Conservation (phyloP, 2,888 invertebrate species). For the Acanthoscelides obtectus region DNA sequence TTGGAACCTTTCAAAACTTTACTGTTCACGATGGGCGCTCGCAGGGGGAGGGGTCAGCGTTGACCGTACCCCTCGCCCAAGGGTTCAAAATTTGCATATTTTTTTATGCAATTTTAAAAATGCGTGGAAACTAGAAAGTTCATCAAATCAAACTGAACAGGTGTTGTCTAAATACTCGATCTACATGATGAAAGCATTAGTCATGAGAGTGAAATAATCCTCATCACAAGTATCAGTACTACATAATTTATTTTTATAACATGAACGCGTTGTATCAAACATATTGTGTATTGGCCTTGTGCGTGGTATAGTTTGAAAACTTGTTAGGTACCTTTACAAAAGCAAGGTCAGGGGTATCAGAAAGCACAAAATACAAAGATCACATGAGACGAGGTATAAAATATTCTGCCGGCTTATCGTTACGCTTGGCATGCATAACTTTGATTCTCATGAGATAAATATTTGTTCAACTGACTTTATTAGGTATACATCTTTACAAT, state of each 20-base stretch:
- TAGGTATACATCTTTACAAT: not conserved
- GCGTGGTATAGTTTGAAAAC: not conserved
- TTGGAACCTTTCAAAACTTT: no score
- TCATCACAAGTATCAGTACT: no score
- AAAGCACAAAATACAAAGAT: not conserved
- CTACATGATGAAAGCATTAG: no score
- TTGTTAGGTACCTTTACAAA: not conserved
- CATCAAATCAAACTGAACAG: no score
- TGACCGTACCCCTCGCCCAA: no score
- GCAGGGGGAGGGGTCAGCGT: no score
- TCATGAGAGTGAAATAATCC: no score
- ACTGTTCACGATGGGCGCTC: no score
- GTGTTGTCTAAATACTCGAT: no score
- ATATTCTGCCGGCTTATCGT: not conserved
- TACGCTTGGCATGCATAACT: not conserved
- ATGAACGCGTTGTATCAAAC: not conserved
- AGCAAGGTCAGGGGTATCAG: not conserved
- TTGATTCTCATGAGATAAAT: not conserved
- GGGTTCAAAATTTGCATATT: no score
- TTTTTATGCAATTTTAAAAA: no score
- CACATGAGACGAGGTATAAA: not conserved
- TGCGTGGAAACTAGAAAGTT: no score
- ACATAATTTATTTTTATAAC: not conserved
- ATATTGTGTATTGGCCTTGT: not conserved
- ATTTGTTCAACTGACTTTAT: not conserved